Evolutionary conservation across 2,113 vertebrate genomes (phyloP), one percentile per base, ranked within the genome.

Genomic region (Tympanuchus pallidicinctus): DNA sequence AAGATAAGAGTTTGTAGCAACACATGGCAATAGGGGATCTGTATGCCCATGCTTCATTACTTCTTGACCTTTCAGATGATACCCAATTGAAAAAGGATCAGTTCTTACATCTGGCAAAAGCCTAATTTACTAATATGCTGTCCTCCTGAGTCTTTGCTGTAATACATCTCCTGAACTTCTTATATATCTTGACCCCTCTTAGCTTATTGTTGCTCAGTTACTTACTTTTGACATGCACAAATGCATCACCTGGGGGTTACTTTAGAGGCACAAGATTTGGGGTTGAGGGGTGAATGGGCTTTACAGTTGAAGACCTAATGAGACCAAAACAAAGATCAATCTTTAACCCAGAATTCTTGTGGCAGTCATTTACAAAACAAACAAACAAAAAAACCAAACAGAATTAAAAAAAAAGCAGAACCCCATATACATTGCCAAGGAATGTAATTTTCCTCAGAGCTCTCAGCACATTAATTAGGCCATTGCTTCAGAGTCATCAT

Each of bases 61-160:
- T 73, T 96, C 92, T 96, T 97, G 96, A 97, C 95, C 91, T 97
- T 98, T 96, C 72, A 82, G 90, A 95, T 96, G 93, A 97, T 92
- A 97, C 80, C 75, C 92, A 96, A 84, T 94, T 95, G 93, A 96
- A 97, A 97, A 97, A 86, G 93, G 94, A 97, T 97, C 93, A 96
- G 88, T 94, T 95, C 90, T 94, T 97, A 96, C 96, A 97, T 96
- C 96, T 97, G 97, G 84, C 86, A 89, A 90, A 96, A 94, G 82
- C 84, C 92, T 97, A 95, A 97, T 97, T 97, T 95, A 92, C 94
- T 97, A 97, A 97, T 97, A 97, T 94, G 80, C 87, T 94, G 84
- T 91, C 90, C 90, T 92, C 81, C 89, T 92, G 94, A 96, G 94
- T 83, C 94, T 79, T 90, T 95, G 92, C 77, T 93, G 87, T 93